These are phyloP conservation scores for Phocides pigmalion DNA, from an alignment of 1,140 invertebrate species.

Conservation along the genomic window DNA sequence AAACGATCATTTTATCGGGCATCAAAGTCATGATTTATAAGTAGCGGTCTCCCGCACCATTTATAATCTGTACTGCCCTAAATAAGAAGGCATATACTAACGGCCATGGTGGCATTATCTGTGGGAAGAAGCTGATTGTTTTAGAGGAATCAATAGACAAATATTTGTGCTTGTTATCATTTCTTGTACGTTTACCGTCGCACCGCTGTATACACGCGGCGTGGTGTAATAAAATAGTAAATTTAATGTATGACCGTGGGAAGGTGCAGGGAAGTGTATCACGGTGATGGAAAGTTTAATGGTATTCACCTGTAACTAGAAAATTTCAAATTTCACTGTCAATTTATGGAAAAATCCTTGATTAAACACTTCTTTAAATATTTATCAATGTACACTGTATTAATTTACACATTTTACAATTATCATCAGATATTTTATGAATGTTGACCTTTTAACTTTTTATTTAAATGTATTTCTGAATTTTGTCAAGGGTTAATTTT, in stretches of 20 bases:
- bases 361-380: too few species aligned
- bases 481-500: too few species aligned
- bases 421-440: too few species aligned
- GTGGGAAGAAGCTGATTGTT: constrained; percentile 43
- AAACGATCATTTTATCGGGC: neutral
- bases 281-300: constrained; percentile 10
- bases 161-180: constrained; percentile 48
- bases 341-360: too few species aligned
- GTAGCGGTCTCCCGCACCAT: constrained; percentile 7
- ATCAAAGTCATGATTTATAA: constrained; percentile 31
- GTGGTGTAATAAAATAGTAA: constrained; percentile 36
- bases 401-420: too few species aligned
- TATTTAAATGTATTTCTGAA: too few species aligned
- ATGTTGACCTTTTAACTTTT: too few species aligned
- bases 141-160: constrained; percentile 55
- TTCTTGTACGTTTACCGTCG: constrained; percentile 22
- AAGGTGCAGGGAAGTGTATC: constrained; percentile 18
- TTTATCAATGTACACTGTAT: too few species aligned
- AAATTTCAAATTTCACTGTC: neutral
- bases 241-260: constrained; percentile 40
- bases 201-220: constrained; percentile 27
- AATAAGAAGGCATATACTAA: constrained; percentile 13
- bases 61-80: constrained; percentile 26
- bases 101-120: constrained; percentile 43
- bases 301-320: neutral